Evolutionary conservation across 2,888 invertebrate species (phyloP), one percentile per base, ranked within the genome.

Genomic region (Drosophila subsilvestris): DNA sequence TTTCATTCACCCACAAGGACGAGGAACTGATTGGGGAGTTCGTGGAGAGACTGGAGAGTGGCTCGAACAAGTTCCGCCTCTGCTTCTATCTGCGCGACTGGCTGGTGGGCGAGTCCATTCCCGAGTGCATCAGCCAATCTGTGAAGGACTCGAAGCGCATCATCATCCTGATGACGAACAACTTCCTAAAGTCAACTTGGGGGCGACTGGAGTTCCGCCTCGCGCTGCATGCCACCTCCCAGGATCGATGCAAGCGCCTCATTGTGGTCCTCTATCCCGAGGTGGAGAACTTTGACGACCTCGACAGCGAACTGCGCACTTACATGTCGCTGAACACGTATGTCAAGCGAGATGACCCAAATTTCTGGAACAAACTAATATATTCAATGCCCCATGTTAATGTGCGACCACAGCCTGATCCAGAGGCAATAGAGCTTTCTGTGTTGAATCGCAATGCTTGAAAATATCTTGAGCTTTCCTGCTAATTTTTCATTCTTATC

Each of bases 221-320:
- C 3, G 74, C 76, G n/a, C 51, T 76, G 8, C 61, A 62, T n/a
- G 76, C 69, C 29, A 70, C 59, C 20, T 70, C 58, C 0, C n/a
- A 62, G 12, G 70, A 76, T 14, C 54, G 51, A 4, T 37, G 55
- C 56, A 76, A 76, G 32, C 74, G 74, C 2, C 32, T 74, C 17
- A 74, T 76, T 18, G 55, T 76, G 3, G 69, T 76, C 22, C 43
- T 76, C 3, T 76, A 76, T 59, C 76, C 69, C 2, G 74, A 69
- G 0, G 56, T 76, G 9, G 18, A 20, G 20, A 51, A 45, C 22
- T 69, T 69, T 8, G 63, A 62, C 12, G 55, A 29, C 3, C 44
- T 76, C 20, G 73, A 76, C 22, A 51, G 58, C 10, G 75, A 76
- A n/a, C 47, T 76, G 7, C 59, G 57, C 10, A 10, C 42, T 6